Percentiles rank a stretch among this genome's conserved stretches.
These are phyloP conservation scores for Hyaena hyaena DNA, from an alignment of 2,113 vertebrate genomes.

Conservation along the genomic window DNA sequence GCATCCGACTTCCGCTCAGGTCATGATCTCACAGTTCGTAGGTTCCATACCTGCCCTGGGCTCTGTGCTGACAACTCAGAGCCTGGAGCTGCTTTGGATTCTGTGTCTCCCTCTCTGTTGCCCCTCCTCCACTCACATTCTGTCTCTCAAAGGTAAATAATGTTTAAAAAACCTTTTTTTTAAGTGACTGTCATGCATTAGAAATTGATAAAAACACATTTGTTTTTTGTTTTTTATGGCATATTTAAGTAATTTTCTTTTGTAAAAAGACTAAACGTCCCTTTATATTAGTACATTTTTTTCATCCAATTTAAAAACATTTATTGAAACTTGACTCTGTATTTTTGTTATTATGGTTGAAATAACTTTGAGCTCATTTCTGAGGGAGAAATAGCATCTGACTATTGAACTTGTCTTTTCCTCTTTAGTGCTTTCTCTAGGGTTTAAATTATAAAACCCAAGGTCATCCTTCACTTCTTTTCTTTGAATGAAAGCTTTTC, in stretches of 20 bases:
- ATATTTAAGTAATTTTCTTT: not conserved
- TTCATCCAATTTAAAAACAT: not conserved
- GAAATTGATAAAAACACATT: slow-evolving; percentile 12
- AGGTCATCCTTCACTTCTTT: not conserved
- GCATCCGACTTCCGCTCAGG: too few species aligned
- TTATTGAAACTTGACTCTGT: not conserved
- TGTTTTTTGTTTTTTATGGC: not conserved
- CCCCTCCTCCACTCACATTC: too few species aligned
- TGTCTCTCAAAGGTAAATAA: too few species aligned
- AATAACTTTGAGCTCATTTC: slow-evolving; percentile 49
- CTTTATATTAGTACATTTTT: not conserved
- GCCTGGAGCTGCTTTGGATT: too few species aligned
- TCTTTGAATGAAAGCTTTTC: slow-evolving; percentile 31
- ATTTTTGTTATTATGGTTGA: slow-evolving; percentile 39
- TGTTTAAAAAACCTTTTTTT: not conserved
- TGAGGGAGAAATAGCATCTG: not conserved
- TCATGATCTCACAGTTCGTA: too few species aligned
- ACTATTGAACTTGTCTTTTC: slow-evolving; percentile 3
- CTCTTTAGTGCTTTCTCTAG: not conserved
- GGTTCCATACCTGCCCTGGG: too few species aligned
- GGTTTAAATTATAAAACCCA: not conserved
- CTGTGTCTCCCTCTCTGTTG: too few species aligned
- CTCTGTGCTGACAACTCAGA: too few species aligned
- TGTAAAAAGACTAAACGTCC: not conserved
- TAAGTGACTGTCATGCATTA: not conserved